Percentiles rank a stretch among this genome's conserved stretches.
These are phyloP conservation scores for Cryptotis parvus DNA, from an alignment of 2,113 vertebrate genomes.

Conservation along the genomic window DNA sequence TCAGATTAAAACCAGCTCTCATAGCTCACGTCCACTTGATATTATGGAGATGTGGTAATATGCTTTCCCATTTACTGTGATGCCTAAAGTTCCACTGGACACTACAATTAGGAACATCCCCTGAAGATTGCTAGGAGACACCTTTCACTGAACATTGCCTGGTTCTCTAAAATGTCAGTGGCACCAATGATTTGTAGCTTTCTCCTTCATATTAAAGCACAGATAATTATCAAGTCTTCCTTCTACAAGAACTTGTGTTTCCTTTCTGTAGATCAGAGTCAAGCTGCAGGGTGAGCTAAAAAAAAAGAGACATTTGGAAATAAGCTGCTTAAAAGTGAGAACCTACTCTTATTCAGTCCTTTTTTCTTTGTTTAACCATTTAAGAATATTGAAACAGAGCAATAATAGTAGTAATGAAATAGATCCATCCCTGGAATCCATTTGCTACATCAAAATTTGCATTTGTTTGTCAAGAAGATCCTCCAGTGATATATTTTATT, in stretches of 20 bases:
- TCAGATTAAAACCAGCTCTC: not conserved
- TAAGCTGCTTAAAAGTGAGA: not conserved
- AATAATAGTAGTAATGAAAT: not conserved
- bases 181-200: not conserved
- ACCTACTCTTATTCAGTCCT: not conserved
- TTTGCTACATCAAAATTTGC: not conserved
- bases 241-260: not conserved
- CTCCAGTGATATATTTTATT: conserved; percentile 1
- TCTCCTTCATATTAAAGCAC: not conserved
- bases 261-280: not conserved
- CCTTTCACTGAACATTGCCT: not conserved
- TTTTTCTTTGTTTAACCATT: not conserved
- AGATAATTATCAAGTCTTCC: not conserved
- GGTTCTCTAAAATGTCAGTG: not conserved
- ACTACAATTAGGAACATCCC: not conserved
- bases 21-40: not conserved
- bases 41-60: not conserved
- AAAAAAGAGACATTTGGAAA: not conserved
- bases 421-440: not conserved
- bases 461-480: conserved; percentile 20
- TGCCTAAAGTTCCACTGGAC: not conserved
- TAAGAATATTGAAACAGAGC: not conserved
- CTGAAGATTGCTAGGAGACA: not conserved
- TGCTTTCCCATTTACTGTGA: not conserved
- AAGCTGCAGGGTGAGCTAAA: not conserved